Evolutionary conservation across 2,113 vertebrate species (phyloP).

Genomic region (Anolis carolinensis): DNA sequence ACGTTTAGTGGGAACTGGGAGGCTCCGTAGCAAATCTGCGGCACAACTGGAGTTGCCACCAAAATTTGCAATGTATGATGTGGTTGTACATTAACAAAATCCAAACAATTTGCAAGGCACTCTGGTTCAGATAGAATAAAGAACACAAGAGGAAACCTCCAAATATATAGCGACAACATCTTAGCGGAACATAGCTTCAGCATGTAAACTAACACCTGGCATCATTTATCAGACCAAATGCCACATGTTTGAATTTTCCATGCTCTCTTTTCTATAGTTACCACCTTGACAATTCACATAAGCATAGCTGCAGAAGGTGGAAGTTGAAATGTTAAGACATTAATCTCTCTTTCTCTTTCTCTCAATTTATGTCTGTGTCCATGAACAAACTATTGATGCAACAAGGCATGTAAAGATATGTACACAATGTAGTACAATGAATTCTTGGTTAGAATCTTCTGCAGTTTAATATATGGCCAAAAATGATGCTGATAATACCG

Average conservation of each 20-base stretch:
- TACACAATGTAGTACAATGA: not conserved
- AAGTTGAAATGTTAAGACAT: not conserved
- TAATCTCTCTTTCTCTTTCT: not conserved
- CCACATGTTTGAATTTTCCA: not conserved
- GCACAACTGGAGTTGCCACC: too few relatives aligned
- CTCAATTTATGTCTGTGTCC: not conserved
- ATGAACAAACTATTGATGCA: not conserved
- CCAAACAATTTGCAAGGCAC: not conserved
- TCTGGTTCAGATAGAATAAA: not conserved
- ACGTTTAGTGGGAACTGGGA: too few relatives aligned
- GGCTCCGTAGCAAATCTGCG: too few relatives aligned
- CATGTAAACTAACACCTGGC: not conserved
- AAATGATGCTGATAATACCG: not conserved
- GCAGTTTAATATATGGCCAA: slow-evolving; percentile 50
- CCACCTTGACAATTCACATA: not conserved
- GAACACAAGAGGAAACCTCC: not conserved
- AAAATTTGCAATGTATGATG: too few relatives aligned
- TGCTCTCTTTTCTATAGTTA: not conserved
- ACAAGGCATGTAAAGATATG: not conserved
- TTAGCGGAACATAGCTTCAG: not conserved
- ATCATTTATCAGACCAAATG: not conserved
- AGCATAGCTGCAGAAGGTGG: not conserved
- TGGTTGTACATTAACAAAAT: not conserved
- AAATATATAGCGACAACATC: not conserved
- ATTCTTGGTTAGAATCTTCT: slow-evolving; percentile 44